phyloP scores from a whole-genome alignment of 53 echinoderm and acorn worm species.

The Zoroaster sp. region DNA sequence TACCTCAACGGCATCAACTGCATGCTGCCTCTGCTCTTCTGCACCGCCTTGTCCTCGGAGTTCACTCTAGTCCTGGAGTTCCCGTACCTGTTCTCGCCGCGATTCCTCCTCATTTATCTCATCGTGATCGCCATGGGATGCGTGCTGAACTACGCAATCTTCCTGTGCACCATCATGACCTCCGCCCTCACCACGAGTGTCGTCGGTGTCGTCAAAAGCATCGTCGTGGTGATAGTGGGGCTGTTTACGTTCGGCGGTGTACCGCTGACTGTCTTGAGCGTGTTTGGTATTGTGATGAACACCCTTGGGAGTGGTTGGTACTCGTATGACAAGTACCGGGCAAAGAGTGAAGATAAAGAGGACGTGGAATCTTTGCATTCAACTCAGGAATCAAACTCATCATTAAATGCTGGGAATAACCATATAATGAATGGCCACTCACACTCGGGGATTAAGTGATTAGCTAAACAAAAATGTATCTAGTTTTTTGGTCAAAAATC shows the following conservation, averaged over 20 bases:
- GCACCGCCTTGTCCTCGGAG: constrained; percentile 57
- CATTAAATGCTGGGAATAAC: not conserved
- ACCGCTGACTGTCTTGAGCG: constrained; percentile 45
- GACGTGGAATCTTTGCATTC: not conserved
- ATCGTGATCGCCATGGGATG: constrained; percentile 71
- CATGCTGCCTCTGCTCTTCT: constrained; percentile 57
- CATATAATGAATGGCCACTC: no score
- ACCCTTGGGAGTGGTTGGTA: constrained; percentile 76
- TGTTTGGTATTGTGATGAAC: constrained; percentile 69
- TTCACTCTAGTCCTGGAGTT: constrained; percentile 11
- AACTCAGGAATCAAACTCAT: not conserved
- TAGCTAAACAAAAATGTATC: no score
- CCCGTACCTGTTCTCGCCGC: not conserved
- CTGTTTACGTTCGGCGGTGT: constrained; percentile 83
- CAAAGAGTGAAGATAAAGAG: constrained; percentile 1
- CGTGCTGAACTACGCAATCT: constrained; percentile 82
- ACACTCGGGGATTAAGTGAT: no score
- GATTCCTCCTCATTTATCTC: constrained; percentile 41
- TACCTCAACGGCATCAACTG: constrained; percentile 89
- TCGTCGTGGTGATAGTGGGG: constrained; percentile 70
- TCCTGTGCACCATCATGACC: constrained; percentile 88
- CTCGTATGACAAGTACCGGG: constrained; percentile 70
- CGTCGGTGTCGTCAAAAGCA: constrained; percentile 83
- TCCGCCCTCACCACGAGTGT: constrained; percentile 91
- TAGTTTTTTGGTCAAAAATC: no score